Evolutionary conservation across 2,797 vertebrate species (phyloP), one percentile per base, ranked within the genome.

Genomic region (Melanotaenia trifasciata): DNA sequence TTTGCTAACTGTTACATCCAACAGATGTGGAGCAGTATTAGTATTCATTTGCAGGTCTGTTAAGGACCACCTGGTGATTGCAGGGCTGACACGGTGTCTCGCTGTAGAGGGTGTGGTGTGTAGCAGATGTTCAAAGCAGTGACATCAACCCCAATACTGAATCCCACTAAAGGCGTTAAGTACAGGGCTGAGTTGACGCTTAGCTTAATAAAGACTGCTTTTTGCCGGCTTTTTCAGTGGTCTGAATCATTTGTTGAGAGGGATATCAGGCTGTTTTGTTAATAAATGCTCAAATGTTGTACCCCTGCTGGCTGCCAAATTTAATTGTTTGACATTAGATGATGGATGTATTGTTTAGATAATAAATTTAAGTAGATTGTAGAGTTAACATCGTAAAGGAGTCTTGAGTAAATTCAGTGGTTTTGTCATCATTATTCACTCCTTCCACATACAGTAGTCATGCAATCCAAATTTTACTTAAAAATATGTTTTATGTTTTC

Each of bases 1-100:
- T 28, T 59, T 35, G 28, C 14, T 30, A 58, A 56, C 16, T 64
- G 5, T 70, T 63, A 61, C 50, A 43, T 28, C n/a, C 28, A 67
- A 12, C 36, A 64, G 58, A 70, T 61, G 43, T 14, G 28, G 26
- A 78, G 50, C 40, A 56, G 36, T 8, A 53, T 65, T 57, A 58
- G 11, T 22, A 67, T 66, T 76, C 36, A 63, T 63, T 9, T 76
- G 24, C 18, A 53, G 24, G 28, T 26, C 4, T 57, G 56, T 69
- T 50, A 61, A 38, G 54, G 66, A 35, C 47, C 54, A 67, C 56
- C 38, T 64, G 72, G 53, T 32, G n/a, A 50, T 36, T 22, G 0
- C 45, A 61, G 26, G 28, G 64, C 3, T 24, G 50, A 54, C 71
- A 57, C 51, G 1, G 22, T 65, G 70, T 53, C 62, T 38, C 30